phyloP scores from a whole-genome alignment of 2,888 invertebrate genomes.

The Drosophila nr. perissopoda region DNA sequence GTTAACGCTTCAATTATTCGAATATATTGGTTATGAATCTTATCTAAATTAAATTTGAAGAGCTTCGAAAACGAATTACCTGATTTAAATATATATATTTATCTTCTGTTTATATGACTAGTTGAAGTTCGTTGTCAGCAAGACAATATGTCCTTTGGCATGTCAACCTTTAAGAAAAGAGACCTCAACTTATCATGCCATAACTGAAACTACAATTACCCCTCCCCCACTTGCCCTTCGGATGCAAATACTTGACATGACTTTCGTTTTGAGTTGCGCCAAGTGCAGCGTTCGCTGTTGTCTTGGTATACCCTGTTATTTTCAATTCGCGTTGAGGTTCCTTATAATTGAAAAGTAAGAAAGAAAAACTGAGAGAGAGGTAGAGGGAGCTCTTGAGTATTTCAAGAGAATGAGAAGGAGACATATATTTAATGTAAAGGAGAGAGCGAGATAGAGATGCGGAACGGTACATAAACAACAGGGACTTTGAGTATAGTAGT shows the following conservation, averaged over 20 bases:
- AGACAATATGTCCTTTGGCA: slow-evolving; percentile 43
- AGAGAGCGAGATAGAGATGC: background rate
- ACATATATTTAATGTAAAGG: background rate
- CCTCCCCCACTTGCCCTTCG: background rate
- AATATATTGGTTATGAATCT: background rate
- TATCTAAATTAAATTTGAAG: background rate
- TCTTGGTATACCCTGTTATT: slow-evolving; percentile 15
- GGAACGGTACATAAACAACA: background rate
- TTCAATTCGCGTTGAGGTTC: too few relatives aligned
- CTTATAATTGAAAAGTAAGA: background rate
- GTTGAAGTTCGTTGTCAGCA: slow-evolving; percentile 5
- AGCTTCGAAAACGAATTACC: background rate
- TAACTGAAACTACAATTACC: slow-evolving; percentile 4
- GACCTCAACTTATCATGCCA: slow-evolving; percentile 44
- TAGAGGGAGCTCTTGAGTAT: background rate
- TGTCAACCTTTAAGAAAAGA: slow-evolving; percentile 24
- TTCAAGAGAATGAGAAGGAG: background rate
- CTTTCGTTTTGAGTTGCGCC: slow-evolving; percentile 6
- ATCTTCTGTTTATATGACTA: slow-evolving; percentile 1
- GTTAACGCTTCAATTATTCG: background rate
- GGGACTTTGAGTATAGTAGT: background rate
- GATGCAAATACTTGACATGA: slow-evolving; percentile 26
- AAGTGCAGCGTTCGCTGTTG: slow-evolving; percentile 12
- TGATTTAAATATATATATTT: background rate
- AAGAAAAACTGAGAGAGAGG: too few relatives aligned